These are phyloP conservation scores for Blomia tropicalis DNA, from an alignment of 2,888 invertebrate species.

Conservation along the genomic window DNA sequence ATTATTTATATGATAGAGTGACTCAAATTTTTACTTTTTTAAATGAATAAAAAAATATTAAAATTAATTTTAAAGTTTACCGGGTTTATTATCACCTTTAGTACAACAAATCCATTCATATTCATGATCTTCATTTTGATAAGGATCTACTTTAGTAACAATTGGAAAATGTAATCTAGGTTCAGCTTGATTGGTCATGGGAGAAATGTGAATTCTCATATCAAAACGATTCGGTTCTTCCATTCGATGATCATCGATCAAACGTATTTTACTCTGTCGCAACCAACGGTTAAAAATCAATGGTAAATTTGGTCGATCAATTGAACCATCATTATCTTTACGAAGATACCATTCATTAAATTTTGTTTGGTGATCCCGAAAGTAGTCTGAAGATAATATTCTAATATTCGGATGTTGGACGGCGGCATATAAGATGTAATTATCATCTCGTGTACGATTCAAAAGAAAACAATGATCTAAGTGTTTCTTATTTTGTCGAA, in stretches of 20 bases:
- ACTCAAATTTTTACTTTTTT: no score
- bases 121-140: conserved; percentile 6
- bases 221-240: conserved; percentile 17
- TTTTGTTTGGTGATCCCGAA: conserved; percentile 12
- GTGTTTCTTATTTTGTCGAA: background rate
- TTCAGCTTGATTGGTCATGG: background rate
- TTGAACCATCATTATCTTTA: background rate
- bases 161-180: conserved; percentile 7
- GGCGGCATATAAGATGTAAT: conserved; percentile 19
- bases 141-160: background rate
- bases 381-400: conserved; percentile 19
- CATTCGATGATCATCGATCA: background rate
- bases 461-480: conserved; percentile 5
- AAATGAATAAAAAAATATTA: no score
- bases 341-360: conserved; percentile 4
- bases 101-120: background rate
- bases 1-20: background rate
- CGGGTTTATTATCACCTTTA: background rate
- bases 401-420: conserved; percentile 14
- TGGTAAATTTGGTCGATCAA: background rate
- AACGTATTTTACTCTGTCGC: background rate
- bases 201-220: conserved; percentile 15
- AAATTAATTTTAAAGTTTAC: background rate
- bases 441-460: conserved; percentile 22
- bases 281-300: background rate